Evolutionary conservation across 2,797 vertebrate genomes (phyloP).

Genomic region (Cyprinodon diabolis): DNA sequence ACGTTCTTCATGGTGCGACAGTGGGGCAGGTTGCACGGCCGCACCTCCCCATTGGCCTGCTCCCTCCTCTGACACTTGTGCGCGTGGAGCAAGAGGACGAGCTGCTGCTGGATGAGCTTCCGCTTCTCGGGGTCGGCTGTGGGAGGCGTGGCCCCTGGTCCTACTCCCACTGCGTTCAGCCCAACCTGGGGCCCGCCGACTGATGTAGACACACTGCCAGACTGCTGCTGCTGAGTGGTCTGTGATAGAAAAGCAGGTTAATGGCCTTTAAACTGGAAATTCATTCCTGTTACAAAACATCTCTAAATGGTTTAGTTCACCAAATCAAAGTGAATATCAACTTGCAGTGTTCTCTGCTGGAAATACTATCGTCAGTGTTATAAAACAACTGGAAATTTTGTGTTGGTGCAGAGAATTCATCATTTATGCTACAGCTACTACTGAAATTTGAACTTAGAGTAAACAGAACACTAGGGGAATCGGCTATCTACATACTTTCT

Average conservation of each 20-base stretch:
- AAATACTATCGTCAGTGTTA: neutral
- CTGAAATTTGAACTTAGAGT: neutral
- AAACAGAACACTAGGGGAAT: no score
- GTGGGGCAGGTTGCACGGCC: slow-evolving; percentile 95
- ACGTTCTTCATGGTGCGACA: slow-evolving; percentile 99
- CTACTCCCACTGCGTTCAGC: slow-evolving; percentile 77
- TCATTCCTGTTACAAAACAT: neutral
- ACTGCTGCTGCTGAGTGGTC: slow-evolving; percentile 75
- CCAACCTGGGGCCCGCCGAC: slow-evolving; percentile 70
- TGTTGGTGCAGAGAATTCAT: no score
- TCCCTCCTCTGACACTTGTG: slow-evolving; percentile 98
- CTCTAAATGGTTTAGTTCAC: no score
- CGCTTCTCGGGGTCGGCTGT: slow-evolving; percentile 97
- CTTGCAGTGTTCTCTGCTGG: neutral
- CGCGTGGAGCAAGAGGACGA: slow-evolving; percentile 94
- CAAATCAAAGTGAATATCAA: neutral
- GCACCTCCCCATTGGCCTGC: slow-evolving; percentile 94
- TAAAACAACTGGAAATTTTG: no score
- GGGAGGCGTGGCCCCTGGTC: slow-evolving; percentile 87
- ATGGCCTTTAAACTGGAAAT: neutral
- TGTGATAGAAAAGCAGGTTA: neutral
- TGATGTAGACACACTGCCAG: slow-evolving; percentile 61
- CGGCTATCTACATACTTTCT: no score
- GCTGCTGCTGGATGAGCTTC: slow-evolving; percentile 97
- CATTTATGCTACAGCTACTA: neutral